These are phyloP conservation scores for Microchrysa polita DNA, from an alignment of 2,888 invertebrate species.

Conservation along the genomic window DNA sequence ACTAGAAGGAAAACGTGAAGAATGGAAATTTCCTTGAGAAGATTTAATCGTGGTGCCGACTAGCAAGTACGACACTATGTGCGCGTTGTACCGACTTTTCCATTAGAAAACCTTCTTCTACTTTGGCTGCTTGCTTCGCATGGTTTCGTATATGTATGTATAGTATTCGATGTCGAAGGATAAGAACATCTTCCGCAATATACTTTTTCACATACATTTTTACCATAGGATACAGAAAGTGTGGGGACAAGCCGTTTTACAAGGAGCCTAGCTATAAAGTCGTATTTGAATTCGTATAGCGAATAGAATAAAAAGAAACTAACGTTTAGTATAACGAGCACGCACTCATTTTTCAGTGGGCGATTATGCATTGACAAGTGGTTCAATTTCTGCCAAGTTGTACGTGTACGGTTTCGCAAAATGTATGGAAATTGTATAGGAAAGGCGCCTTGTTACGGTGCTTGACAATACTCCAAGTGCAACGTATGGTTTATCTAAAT, in stretches of 20 bases:
- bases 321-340: constrained; percentile 1
- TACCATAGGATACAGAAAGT: background rate
- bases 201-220: background rate
- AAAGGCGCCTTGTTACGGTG: no score
- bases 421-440: background rate
- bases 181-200: background rate
- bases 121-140: no score
- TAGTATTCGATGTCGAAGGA: background rate
- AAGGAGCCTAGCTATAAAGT: no score
- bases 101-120: no score
- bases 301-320: background rate
- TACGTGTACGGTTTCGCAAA: background rate
- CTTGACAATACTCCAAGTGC: no score
- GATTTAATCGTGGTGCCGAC: background rate
- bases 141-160: background rate
- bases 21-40: background rate
- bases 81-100: background rate
- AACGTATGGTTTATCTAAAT: no score
- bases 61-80: no score
- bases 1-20: constrained; percentile 9
- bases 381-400: background rate
- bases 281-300: background rate
- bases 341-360: background rate
- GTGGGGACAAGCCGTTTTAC: background rate
- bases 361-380: background rate